Percentiles rank a stretch among this genome's conserved stretches.
phyloP scores from a whole-genome alignment of 1,140 invertebrate genomes.

The Steinernema feltiae region DNA sequence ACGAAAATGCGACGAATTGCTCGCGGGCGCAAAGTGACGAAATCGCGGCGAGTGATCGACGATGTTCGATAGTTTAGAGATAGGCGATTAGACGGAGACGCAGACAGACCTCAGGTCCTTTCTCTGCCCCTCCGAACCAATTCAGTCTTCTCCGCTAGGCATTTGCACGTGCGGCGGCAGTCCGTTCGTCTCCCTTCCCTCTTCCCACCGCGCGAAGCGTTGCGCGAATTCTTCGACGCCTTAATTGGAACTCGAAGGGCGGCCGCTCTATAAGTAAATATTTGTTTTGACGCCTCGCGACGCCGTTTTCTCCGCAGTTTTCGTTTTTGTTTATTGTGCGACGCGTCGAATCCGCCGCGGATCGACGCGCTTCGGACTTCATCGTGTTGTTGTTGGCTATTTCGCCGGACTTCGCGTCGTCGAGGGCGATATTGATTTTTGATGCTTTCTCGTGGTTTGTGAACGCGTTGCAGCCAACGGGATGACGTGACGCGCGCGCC shows the following conservation, averaged over 20 bases:
- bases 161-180: neutral
- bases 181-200: neutral
- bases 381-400: neutral
- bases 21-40: neutral
- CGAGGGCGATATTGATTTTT: neutral
- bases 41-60: conserved; percentile 3
- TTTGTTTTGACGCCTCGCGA: neutral
- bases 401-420: neutral
- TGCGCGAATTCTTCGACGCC: neutral
- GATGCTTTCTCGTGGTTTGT: no score
- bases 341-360: neutral
- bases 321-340: neutral
- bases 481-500: neutral
- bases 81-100: neutral
- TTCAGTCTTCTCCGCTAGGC: neutral
- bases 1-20: neutral
- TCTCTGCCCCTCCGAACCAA: neutral
- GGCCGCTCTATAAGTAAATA: neutral
- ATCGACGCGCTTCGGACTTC: neutral
- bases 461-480: no score
- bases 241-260: neutral
- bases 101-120: neutral
- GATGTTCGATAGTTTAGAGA: neutral
- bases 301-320: no score
- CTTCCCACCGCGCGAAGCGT: no score